These are phyloP conservation scores for Anthonomus grandis DNA, from an alignment of 1,140 invertebrate genomes.

Conservation along the genomic window DNA sequence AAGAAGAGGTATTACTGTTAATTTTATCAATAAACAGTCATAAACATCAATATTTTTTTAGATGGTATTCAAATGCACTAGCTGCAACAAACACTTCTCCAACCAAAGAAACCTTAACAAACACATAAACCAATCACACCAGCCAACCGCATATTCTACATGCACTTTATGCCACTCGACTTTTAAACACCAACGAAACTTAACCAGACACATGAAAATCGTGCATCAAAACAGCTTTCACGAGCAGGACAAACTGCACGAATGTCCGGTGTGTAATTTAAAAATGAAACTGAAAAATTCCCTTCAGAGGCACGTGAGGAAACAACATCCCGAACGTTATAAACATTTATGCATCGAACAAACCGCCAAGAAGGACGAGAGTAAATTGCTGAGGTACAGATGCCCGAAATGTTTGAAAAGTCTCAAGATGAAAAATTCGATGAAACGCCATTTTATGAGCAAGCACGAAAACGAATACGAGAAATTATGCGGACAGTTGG, in stretches of 20 bases:
- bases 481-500: constrained; percentile 1
- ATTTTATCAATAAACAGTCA: background rate
- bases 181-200: constrained; percentile 24
- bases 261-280: constrained; percentile 39
- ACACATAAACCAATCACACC: constrained; percentile 31
- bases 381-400: background rate
- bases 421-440: background rate
- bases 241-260: background rate
- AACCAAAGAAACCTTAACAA: constrained; percentile 29
- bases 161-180: constrained; percentile 19
- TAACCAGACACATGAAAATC: constrained; percentile 27
- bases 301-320: constrained; percentile 41
- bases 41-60: background rate
- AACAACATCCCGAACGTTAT: constrained; percentile 35
- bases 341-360: constrained; percentile 10
- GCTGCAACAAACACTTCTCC: constrained; percentile 37
- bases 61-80: constrained; percentile 24
- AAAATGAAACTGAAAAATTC: constrained; percentile 44
- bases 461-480: constrained; percentile 5
- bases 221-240: constrained; percentile 2
- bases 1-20: background rate
- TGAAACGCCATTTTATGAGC: constrained; percentile 2
- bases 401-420: constrained; percentile 1
- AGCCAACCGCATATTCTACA: constrained; percentile 6
- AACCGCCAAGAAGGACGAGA: constrained; percentile 7